A percentile compares a stretch with the other conserved stretches of the same genome.
Conservation (phyloP, 2,797 vertebrate species). For the Pangasius djambal region DNA sequence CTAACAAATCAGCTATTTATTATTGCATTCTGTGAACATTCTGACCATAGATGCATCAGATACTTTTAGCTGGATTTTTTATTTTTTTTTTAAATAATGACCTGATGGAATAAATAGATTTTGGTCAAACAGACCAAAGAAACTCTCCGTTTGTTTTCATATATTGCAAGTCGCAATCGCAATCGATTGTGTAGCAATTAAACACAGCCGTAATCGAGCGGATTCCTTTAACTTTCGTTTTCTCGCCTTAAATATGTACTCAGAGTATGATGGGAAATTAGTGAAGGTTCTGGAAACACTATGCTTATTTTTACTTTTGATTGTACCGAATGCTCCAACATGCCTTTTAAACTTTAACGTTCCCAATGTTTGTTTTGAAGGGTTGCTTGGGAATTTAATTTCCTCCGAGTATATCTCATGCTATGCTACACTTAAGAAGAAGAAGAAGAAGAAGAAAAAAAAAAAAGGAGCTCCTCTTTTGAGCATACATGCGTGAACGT, state of each 20-base stretch:
- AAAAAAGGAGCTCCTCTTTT: constrained; percentile 7
- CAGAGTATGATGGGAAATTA: neutral
- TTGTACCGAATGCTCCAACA: constrained; percentile 1
- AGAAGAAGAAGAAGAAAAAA: neutral
- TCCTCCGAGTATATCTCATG: neutral
- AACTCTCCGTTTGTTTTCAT: neutral
- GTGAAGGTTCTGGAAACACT: neutral
- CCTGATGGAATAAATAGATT: neutral
- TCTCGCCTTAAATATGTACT: neutral
- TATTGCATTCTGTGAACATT: neutral
- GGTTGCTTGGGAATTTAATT: constrained; percentile 31
- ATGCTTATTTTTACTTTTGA: neutral
- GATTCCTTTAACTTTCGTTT: neutral
- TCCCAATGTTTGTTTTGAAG: constrained; percentile 34
- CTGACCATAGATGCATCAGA: neutral
- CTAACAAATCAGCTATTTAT: neutral
- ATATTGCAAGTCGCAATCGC: neutral
- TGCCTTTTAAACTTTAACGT: constrained; percentile 29
- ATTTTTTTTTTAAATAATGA: neutral
- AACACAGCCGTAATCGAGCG: neutral
- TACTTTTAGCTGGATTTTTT: neutral
- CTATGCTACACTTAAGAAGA: neutral
- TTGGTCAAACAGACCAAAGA: neutral
- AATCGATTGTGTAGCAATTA: neutral
- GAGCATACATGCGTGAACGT: constrained; percentile 28